A percentile compares a stretch with the other conserved stretches of the same genome.
These are phyloP conservation scores for Ooceraea biroi DNA, from an alignment of 1,140 invertebrate genomes.

Conservation along the genomic window DNA sequence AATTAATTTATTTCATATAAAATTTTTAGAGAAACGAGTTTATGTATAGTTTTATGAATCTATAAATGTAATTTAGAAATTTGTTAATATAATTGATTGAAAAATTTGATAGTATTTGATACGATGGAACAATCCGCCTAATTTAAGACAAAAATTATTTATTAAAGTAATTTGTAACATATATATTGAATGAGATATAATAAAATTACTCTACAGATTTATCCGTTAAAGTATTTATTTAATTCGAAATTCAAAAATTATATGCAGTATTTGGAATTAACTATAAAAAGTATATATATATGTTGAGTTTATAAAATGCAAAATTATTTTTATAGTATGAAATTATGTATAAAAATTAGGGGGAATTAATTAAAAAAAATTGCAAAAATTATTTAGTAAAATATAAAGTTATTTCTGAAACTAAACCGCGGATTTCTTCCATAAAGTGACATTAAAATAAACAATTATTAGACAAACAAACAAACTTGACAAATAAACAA, in stretches of 20 bases:
- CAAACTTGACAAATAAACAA: constrained; percentile 23
- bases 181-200: constrained; percentile 48
- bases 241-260: constrained; percentile 42
- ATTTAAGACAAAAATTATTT: constrained; percentile 47
- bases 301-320: constrained; percentile 43
- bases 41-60: constrained; percentile 38
- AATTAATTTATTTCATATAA: background rate
- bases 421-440: constrained; percentile 40
- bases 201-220: constrained; percentile 43
- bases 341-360: constrained; percentile 45
- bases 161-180: constrained; percentile 56
- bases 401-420: constrained; percentile 41
- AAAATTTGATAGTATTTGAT: constrained; percentile 36
- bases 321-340: constrained; percentile 58
- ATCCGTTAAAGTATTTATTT: constrained; percentile 45
- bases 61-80: constrained; percentile 12
- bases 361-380: constrained; percentile 38
- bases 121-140: constrained; percentile 3
- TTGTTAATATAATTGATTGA: constrained; percentile 24
- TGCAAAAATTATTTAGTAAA: constrained; percentile 33
- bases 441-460: constrained; percentile 32
- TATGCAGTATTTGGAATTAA: constrained; percentile 56
- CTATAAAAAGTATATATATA: constrained; percentile 19
- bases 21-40: too few relatives aligned
- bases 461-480: constrained; percentile 12